These are phyloP conservation scores for Lepilemur septentrionalis DNA, from an alignment of 2,797 vertebrate species.

Conservation along the genomic window DNA sequence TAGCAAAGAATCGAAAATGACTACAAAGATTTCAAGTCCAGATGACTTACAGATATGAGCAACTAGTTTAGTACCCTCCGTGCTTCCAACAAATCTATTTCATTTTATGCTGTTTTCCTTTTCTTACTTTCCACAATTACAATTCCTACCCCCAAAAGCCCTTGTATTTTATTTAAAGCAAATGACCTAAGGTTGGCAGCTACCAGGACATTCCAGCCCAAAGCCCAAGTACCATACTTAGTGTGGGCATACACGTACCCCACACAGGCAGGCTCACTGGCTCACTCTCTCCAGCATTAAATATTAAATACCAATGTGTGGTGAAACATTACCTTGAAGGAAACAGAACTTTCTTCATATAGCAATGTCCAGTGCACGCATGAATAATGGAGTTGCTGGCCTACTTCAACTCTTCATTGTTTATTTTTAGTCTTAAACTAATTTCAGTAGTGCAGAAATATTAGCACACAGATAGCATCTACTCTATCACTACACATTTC, in stretches of 20 bases:
- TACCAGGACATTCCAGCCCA: neutral
- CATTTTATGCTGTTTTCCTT: neutral
- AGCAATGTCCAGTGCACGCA: neutral
- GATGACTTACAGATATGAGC: neutral
- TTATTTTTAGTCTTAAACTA: slow-evolving; percentile 80
- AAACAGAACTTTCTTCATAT: neutral
- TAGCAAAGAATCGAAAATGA: neutral
- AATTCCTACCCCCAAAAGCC: neutral
- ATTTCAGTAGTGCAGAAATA: slow-evolving; percentile 78
- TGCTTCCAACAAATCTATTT: neutral
- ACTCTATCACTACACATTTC: neutral
- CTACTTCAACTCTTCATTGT: neutral
- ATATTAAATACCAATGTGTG: neutral
- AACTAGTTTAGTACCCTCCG: neutral
- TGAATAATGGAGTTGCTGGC: neutral
- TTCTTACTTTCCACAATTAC: neutral
- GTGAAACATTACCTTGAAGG: neutral
- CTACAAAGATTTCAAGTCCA: neutral
- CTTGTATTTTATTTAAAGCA: slow-evolving; percentile 24
- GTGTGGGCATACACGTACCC: neutral
- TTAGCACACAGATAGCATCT: neutral
- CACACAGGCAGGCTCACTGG: neutral
- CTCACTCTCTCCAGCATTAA: neutral
- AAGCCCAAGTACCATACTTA: neutral
- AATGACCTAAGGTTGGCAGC: neutral